Conservation (phyloP, 2,888 invertebrate species). For the Schizotus pectinicornis region DNA sequence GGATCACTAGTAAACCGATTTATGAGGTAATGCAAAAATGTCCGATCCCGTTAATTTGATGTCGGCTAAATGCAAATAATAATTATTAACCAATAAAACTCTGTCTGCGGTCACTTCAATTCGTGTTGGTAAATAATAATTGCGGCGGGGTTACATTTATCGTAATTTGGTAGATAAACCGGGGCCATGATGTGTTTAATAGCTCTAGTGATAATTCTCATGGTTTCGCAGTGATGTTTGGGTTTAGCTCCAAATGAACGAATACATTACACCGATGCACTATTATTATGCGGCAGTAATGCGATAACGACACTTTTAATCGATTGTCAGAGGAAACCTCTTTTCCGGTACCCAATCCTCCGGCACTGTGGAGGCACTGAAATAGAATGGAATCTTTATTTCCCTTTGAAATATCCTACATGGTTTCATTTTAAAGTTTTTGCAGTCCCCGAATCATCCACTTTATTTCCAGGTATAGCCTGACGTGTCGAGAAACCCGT, state of each 20-base stretch:
- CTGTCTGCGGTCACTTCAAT: slow-evolving; percentile 24
- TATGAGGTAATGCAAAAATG: too few relatives aligned
- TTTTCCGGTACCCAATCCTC: neutral
- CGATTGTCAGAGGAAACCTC: slow-evolving; percentile 10
- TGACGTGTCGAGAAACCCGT: neutral
- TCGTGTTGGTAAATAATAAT: slow-evolving; percentile 37
- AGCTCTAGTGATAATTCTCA: slow-evolving; percentile 39
- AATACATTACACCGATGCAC: slow-evolving; percentile 34
- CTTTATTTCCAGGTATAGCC: slow-evolving; percentile 12
- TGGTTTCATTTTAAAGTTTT: slow-evolving; percentile 36
- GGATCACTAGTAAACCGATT: too few relatives aligned
- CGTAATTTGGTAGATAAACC: slow-evolving; percentile 40
- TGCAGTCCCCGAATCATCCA: slow-evolving; percentile 7
- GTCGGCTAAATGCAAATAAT: slow-evolving; percentile 4
- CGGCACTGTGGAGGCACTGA: slow-evolving; percentile 20
- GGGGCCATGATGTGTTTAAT: slow-evolving; percentile 33
- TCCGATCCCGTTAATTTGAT: too few relatives aligned
- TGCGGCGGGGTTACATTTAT: slow-evolving; percentile 17
- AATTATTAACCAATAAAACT: slow-evolving; percentile 24
- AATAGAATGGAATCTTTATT: slow-evolving; percentile 34
- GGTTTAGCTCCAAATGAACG: slow-evolving; percentile 36
- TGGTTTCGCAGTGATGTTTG: slow-evolving; percentile 31
- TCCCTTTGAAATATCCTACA: slow-evolving; percentile 36
- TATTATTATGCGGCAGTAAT: slow-evolving; percentile 16
- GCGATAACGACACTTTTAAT: slow-evolving; percentile 21